Base-by-base conservation (phyloP, 2,113 vertebrate genomes). In the Nanorana parkeri region DNA sequence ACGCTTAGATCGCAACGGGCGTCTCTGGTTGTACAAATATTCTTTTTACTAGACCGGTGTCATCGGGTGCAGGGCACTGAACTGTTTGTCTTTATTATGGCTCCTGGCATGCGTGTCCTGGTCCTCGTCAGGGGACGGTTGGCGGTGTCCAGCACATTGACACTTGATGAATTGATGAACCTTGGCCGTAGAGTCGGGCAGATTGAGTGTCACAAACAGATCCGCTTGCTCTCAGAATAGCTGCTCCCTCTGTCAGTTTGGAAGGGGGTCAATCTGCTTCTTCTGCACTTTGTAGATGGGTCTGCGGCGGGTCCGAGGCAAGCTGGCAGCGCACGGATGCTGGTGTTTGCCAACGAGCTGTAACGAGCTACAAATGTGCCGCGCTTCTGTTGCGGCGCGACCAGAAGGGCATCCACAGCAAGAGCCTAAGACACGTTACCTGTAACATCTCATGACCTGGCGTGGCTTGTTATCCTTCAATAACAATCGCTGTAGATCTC, bases 121-220 rank as follows among this genome's bases (percentile, higher is more conserved):
- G 47, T 47, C 13, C 41, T 11, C 11, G 56, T 54, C 68, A 64
- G 26, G 19, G 56, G 79, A 68, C 29, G 20, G 51, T 60, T 55
- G 58, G 41, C 47, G 66, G 47, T 29, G 60, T 21, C 24, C 21
- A 20, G 24, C 24, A 69, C 60, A 60, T 81, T 29, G 69, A 73
- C 69, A 81, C 41, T 65, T 74, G 60, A 68, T 78, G 47, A 72
- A 81, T 64, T 72, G 68, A 81, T 65, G 69, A 52, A 55, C 54
- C 51, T 24, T 54, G 79, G 69, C 69, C 68, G 15, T 29, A 66
- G 69, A 15, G 47, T 23, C 15, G n/a, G 15, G 52, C n/a, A 51
- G 63, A 81, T 81, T 28, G 36, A 28, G 61, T 81, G 55, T 81
- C 68, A 55, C 68, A 74, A 72, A 74, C 69, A 74, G 79, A 74